Conservation (phyloP, 2,797 vertebrate genomes). For the Oryzias dopingdopingensis region DNA sequence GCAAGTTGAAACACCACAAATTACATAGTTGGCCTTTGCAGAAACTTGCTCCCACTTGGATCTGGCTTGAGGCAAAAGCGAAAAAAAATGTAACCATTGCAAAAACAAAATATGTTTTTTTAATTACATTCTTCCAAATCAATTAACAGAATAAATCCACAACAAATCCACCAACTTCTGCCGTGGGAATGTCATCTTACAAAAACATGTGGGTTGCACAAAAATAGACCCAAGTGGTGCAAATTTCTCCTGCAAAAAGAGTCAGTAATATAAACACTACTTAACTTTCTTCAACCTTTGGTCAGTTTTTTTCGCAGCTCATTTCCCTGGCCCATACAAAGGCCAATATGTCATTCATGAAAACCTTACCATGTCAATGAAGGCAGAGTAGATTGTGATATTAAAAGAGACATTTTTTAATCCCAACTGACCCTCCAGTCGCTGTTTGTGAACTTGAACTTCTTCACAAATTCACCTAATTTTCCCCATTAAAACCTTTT, state of each 20-base stretch:
- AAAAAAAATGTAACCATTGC: slow-evolving; percentile 44
- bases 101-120: slow-evolving; percentile 13
- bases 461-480: too few species aligned
- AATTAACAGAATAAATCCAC: not conserved
- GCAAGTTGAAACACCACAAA: slow-evolving; percentile 72
- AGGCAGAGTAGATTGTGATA: too few species aligned
- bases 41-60: slow-evolving; percentile 61
- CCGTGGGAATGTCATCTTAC: not conserved
- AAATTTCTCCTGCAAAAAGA: not conserved
- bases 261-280: slow-evolving; percentile 2
- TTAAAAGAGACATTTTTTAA: too few species aligned
- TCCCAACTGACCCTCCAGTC: too few species aligned
- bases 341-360: too few species aligned
- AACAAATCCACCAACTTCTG: not conserved
- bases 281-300: slow-evolving; percentile 8
- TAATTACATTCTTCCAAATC: not conserved
- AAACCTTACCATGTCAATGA: too few species aligned
- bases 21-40: slow-evolving; percentile 75
- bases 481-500: too few species aligned
- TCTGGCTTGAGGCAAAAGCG: slow-evolving; percentile 53
- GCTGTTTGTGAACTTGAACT: too few species aligned
- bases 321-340: too few species aligned
- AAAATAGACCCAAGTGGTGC: not conserved
- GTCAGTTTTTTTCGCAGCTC: slow-evolving; percentile 1
- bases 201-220: not conserved